These are phyloP conservation scores for Atta texana DNA, from an alignment of 1,140 invertebrate genomes.

Conservation along the genomic window DNA sequence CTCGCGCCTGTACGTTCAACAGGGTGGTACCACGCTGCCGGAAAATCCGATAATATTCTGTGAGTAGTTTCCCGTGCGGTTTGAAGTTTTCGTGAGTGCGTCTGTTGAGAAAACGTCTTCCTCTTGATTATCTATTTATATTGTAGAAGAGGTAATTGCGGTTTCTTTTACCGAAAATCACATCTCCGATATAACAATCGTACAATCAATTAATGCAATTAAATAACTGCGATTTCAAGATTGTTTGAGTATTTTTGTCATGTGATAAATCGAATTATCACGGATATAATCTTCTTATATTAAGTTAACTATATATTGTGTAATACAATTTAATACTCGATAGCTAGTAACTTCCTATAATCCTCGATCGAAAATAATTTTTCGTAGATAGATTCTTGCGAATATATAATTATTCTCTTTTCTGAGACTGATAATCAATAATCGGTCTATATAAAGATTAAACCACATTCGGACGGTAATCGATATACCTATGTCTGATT, in stretches of 20 bases:
- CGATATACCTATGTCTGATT: neutral
- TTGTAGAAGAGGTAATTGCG: neutral
- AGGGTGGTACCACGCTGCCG: conserved; percentile 75
- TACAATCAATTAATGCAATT: neutral
- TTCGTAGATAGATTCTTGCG: neutral
- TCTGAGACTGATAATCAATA: conserved; percentile 23
- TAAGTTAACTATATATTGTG: neutral
- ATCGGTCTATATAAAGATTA: conserved; percentile 30
- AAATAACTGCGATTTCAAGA: conserved; percentile 3
- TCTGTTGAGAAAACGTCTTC: neutral
- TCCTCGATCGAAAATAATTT: neutral
- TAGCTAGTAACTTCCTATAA: neutral
- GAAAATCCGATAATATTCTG: conserved; percentile 68
- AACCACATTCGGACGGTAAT: neutral
- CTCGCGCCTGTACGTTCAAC: conserved; percentile 78
- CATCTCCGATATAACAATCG: neutral
- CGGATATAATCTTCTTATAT: neutral
- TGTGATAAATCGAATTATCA: neutral
- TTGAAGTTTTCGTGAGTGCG: conserved; percentile 45
- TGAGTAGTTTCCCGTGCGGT: conserved; percentile 57
- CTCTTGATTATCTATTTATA: neutral
- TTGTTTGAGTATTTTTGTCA: neutral
- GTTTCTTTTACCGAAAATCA: neutral
- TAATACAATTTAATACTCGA: neutral
- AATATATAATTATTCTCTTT: conserved; percentile 38